These are phyloP conservation scores for Nannoperca obscura DNA, from an alignment of 2,797 vertebrate genomes.

Conservation along the genomic window DNA sequence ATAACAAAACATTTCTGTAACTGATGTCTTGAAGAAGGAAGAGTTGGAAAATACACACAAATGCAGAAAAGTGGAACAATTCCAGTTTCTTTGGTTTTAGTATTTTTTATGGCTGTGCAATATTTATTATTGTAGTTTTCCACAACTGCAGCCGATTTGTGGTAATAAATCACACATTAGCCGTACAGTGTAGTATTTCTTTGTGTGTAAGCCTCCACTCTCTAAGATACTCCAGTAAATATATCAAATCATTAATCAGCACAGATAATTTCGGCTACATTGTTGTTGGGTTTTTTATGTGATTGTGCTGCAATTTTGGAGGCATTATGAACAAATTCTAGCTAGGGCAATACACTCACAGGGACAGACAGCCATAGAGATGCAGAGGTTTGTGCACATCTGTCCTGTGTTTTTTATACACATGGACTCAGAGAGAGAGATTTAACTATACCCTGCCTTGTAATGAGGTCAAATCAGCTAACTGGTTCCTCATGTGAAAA, in stretches of 20 bases:
- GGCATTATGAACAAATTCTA: constrained; percentile 55
- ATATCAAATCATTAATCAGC: constrained; percentile 16
- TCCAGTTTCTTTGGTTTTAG: neutral
- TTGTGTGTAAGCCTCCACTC: neutral
- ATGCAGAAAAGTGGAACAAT: neutral
- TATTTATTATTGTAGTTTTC: neutral
- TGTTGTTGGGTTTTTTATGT: constrained; percentile 25
- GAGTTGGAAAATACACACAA: neutral
- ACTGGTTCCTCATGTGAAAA: constrained; percentile 60
- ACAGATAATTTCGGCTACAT: constrained; percentile 1
- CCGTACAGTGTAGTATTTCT: neutral
- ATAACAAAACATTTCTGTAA: constrained; percentile 1
- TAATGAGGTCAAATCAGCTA: constrained; percentile 75
- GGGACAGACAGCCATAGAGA: constrained; percentile 49
- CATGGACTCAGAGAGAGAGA: constrained; percentile 56
- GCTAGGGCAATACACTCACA: constrained; percentile 65
- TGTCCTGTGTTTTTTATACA: constrained; percentile 56
- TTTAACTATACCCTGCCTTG: constrained; percentile 60
- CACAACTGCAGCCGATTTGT: neutral
- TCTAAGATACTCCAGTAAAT: neutral
- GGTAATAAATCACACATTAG: neutral
- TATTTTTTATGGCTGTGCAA: constrained; percentile 1
- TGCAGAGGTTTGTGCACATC: constrained; percentile 69
- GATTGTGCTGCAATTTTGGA: constrained; percentile 36
- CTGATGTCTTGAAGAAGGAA: neutral